Conservation (phyloP, 64 coral and sea anemone genomes). For the Dendrophyllia cribrosa region DNA sequence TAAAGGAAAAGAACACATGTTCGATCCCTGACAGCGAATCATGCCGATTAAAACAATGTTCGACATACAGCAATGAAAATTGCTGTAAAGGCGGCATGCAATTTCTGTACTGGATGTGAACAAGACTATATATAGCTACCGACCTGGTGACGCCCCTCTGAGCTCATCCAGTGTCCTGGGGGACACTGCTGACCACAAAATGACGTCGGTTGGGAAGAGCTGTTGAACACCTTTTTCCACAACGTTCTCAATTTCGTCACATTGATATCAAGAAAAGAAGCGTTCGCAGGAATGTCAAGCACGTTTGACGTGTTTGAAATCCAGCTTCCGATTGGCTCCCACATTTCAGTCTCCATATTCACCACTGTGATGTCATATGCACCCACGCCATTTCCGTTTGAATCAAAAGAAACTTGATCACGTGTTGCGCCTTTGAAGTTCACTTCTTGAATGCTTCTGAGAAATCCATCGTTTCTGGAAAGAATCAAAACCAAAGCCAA, state of each 20-base stretch:
- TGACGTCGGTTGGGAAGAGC: conserved; percentile 39
- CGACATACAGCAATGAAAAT: no score
- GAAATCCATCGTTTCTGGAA: conserved; percentile 39
- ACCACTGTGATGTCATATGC: conserved; percentile 82
- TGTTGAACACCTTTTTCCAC: conserved; percentile 44
- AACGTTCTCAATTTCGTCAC: conserved; percentile 39
- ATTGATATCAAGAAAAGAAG: conserved; percentile 70
- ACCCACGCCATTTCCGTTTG: conserved; percentile 70
- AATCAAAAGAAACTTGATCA: conserved; percentile 72
- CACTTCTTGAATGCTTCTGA: conserved; percentile 69
- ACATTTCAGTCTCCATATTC: conserved; percentile 66
- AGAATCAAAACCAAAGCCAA: neutral
- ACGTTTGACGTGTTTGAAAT: conserved; percentile 71
- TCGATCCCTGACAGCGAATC: no score
- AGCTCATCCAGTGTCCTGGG: conserved; percentile 66
- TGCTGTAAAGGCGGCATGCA: no score
- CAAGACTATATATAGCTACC: no score
- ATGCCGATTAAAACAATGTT: no score
- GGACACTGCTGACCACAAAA: conserved; percentile 73
- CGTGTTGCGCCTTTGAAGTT: conserved; percentile 74
- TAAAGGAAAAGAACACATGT: no score
- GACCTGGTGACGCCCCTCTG: conserved; percentile 65
- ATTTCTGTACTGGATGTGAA: no score
- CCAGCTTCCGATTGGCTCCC: conserved; percentile 78
- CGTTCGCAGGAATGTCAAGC: conserved; percentile 29